A percentile compares a stretch with the other conserved stretches of the same genome.
phyloP scores from a whole-genome alignment of 35 echinoderm and acorn worm genomes.

The Apostichopus japonicus region DNA sequence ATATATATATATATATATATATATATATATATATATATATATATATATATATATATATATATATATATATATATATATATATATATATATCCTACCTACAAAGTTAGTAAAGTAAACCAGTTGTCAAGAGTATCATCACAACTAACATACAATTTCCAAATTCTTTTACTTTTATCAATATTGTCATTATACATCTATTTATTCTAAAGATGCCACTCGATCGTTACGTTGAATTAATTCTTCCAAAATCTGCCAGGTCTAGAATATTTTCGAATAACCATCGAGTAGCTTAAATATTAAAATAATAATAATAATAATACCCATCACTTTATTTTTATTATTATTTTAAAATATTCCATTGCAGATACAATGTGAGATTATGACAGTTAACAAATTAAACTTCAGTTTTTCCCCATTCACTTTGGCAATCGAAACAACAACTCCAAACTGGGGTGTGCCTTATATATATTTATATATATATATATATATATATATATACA shows the following conservation, averaged over 20 bases:
- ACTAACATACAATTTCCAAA: neutral
- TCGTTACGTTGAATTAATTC: neutral
- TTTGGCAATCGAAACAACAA: too few relatives aligned
- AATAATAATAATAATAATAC: neutral
- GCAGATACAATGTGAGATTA: too few relatives aligned
- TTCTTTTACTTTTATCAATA: neutral
- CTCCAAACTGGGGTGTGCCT: too few relatives aligned
- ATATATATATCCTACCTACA: neutral
- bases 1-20: too few relatives aligned
- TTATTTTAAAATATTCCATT: too few relatives aligned
- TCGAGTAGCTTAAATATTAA: neutral
- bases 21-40: neutral
- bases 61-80: neutral
- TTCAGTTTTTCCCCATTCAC: too few relatives aligned
- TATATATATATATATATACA: too few relatives aligned
- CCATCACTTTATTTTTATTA: too few relatives aligned
- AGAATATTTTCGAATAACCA: neutral
- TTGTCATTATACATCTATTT: neutral
- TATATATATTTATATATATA: too few relatives aligned
- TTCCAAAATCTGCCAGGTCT: constrained; percentile 15
- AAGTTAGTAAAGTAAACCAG: neutral
- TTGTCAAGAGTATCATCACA: neutral
- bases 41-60: neutral
- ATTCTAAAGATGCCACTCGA: neutral
- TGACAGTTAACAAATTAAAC: too few relatives aligned